A percentile compares a stretch with the other conserved stretches of the same genome.
Evolutionary conservation across 1,140 invertebrate species (phyloP).

Genomic region (Lucilia cuprina): DNA sequence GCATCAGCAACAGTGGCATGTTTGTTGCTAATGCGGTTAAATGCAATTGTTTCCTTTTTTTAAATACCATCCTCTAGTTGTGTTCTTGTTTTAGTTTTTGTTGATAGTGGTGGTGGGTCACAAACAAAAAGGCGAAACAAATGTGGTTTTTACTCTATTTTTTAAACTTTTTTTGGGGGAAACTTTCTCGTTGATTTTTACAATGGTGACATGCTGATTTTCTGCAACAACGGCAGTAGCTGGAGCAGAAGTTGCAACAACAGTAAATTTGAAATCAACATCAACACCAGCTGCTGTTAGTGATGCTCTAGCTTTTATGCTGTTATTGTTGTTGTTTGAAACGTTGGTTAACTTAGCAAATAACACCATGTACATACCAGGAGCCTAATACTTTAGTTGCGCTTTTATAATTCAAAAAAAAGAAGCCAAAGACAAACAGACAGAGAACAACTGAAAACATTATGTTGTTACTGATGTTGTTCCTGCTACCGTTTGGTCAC

Average conservation of each 20-base stretch:
- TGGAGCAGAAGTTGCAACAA: neutral
- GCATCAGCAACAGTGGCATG: neutral
- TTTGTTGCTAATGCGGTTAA: constrained; percentile 14
- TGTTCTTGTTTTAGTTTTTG: neutral
- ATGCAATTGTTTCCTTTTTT: neutral
- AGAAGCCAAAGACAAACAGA: neutral
- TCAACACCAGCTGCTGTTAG: constrained; percentile 7
- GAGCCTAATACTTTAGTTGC: constrained; percentile 5
- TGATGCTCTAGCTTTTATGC: neutral
- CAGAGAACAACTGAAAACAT: neutral
- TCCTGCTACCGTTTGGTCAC: constrained; percentile 40
- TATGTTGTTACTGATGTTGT: constrained; percentile 3
- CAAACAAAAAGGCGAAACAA: constrained; percentile 7
- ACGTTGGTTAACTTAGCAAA: constrained; percentile 2
- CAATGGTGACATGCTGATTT: constrained; percentile 1
- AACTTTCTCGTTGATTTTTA: neutral
- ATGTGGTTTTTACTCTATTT: neutral
- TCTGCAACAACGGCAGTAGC: neutral
- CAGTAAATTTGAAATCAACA: constrained; percentile 5
- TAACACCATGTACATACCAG: neutral
- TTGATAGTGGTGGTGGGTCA: neutral
- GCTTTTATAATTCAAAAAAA: neutral
- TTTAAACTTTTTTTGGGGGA: neutral
- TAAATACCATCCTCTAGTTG: neutral
- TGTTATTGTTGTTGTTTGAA: neutral